Evolutionary conservation across 2,113 vertebrate species (phyloP).

Genomic region (Amphilophus citrinellus): DNA sequence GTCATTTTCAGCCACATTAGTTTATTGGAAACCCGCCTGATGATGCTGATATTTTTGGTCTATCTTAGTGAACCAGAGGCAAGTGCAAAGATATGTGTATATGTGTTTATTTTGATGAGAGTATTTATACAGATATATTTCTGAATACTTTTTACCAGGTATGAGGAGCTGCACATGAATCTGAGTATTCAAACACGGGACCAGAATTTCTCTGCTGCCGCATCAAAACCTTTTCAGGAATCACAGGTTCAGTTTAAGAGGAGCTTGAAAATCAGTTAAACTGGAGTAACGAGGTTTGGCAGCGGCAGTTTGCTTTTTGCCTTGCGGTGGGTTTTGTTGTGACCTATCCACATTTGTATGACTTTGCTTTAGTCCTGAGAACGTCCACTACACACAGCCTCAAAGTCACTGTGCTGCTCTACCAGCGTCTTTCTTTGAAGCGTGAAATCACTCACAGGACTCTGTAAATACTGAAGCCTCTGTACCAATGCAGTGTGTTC

Average conservation of each 20-base stretch:
- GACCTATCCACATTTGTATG: constrained; percentile 49
- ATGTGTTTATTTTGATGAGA: constrained; percentile 75
- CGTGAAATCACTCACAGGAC: constrained; percentile 57
- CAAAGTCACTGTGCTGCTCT: constrained; percentile 65
- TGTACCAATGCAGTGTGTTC: constrained; percentile 61
- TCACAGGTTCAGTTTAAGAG: constrained; percentile 16
- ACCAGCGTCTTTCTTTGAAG: constrained; percentile 41
- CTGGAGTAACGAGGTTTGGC: constrained; percentile 51
- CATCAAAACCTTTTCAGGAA: constrained; percentile 54
- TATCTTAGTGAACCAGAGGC: constrained; percentile 40
- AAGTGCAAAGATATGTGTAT: constrained; percentile 62
- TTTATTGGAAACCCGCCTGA: constrained; percentile 34
- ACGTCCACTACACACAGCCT: constrained; percentile 59
- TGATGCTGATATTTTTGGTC: constrained; percentile 52
- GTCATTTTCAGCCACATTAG: constrained; percentile 19
- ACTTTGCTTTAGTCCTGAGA: constrained; percentile 51
- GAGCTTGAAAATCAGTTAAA: constrained; percentile 50
- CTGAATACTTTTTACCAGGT: constrained; percentile 66
- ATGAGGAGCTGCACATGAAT: constrained; percentile 44
- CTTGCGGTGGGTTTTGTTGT: constrained; percentile 53
- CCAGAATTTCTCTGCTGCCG: constrained; percentile 61
- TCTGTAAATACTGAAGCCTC: constrained; percentile 67
- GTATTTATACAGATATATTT: constrained; percentile 78
- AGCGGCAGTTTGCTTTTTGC: constrained; percentile 54
- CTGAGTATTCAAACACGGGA: constrained; percentile 51